Evolutionary conservation across 2,113 vertebrate genomes (phyloP).

Genomic region (Dicerorhinus sumatrensis): DNA sequence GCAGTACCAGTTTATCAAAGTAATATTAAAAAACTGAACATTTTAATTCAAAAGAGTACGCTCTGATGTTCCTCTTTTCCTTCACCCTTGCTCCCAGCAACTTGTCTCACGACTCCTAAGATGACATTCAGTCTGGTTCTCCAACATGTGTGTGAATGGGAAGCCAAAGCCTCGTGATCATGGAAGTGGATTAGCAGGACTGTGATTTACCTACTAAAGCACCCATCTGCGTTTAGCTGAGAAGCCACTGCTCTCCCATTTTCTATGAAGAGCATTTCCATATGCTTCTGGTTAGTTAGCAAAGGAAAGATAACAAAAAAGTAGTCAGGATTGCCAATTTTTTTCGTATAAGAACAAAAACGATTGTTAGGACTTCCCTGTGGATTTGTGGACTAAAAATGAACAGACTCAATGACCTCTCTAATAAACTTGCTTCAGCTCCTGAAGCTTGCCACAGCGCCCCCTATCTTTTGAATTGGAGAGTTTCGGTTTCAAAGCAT

Average conservation of each 20-base stretch:
- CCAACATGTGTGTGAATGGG: neutral
- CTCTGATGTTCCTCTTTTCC: neutral
- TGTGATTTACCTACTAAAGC: neutral
- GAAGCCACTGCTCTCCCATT: neutral
- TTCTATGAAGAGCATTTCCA: neutral
- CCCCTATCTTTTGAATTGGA: neutral
- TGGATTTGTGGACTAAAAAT: neutral
- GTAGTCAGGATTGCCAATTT: neutral
- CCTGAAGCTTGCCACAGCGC: neutral
- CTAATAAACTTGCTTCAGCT: neutral
- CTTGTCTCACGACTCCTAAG: neutral
- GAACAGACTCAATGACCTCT: neutral
- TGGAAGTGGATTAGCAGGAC: neutral
- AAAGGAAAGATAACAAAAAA: conserved; percentile 2
- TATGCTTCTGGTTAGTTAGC: neutral
- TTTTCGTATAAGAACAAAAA: conserved; percentile 2
- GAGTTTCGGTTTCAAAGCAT: neutral
- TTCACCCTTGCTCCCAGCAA: neutral
- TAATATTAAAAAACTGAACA: neutral
- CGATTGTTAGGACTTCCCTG: neutral
- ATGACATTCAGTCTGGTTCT: neutral
- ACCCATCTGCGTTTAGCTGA: neutral
- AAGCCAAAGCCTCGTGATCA: neutral
- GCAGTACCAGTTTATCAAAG: neutral
- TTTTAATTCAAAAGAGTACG: conserved; percentile 2